Conservation (phyloP, 2,888 invertebrate species). For the Cerceris rybyensis region DNA sequence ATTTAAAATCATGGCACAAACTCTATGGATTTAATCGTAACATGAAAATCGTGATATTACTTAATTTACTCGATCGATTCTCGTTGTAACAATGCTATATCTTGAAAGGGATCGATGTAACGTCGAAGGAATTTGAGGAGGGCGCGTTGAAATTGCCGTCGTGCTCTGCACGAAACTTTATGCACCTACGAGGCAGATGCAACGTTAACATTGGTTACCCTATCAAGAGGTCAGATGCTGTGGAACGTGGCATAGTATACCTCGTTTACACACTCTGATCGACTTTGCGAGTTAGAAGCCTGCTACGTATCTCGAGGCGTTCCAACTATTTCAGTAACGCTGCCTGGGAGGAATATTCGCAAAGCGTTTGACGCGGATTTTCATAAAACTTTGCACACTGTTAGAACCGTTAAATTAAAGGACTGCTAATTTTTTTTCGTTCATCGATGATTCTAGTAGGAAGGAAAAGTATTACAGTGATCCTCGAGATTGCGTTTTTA, state of each 20-base stretch:
- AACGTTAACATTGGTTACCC: constrained; percentile 28
- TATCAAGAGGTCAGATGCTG: constrained; percentile 1
- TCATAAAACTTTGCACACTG: too few species aligned
- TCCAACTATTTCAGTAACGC: not conserved
- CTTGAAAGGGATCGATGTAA: constrained; percentile 3
- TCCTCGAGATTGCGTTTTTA: not conserved
- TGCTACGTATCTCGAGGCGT: constrained; percentile 17
- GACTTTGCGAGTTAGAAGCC: constrained; percentile 11
- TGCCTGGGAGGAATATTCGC: not conserved
- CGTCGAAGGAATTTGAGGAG: constrained; percentile 3
- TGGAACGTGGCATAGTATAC: not conserved
- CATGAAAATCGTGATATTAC: not conserved
- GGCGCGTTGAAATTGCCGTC: constrained; percentile 19
- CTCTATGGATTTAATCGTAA: not conserved
- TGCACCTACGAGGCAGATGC: constrained; percentile 8
- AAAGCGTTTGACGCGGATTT: too few species aligned
- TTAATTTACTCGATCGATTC: constrained; percentile 8
- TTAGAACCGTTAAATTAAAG: too few species aligned
- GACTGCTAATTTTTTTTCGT: too few species aligned
- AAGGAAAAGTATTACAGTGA: not conserved
- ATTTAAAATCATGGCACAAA: too few species aligned
- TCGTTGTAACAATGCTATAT: not conserved
- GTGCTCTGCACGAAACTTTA: not conserved
- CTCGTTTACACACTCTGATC: constrained; percentile 33
- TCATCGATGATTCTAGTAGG: too few species aligned